Conservation (phyloP, 2,113 vertebrate species). For the Melanostigma gelatinosum region DNA sequence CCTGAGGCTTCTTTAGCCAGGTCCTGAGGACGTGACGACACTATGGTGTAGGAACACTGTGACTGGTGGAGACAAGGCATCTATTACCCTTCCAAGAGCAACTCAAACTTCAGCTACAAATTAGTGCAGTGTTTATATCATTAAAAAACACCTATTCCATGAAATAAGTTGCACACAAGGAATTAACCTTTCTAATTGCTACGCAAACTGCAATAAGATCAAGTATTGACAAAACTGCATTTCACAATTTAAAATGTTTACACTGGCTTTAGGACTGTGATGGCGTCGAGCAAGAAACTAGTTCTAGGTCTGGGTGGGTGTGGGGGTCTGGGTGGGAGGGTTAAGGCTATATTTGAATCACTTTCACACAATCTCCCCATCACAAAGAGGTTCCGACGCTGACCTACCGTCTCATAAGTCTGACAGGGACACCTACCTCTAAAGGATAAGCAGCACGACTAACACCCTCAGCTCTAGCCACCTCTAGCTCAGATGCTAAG, state of each 20-base stretch:
- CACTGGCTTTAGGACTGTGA: conserved; percentile 59
- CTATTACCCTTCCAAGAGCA: conserved; percentile 32
- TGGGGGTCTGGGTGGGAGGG: conserved; percentile 36
- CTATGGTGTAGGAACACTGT: conserved; percentile 17
- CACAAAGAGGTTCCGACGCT: conserved; percentile 26
- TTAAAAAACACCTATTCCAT: conserved; percentile 36
- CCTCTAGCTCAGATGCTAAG: conserved; percentile 43
- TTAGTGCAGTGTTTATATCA: conserved; percentile 80
- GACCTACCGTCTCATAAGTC: conserved; percentile 23
- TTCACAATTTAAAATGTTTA: conserved; percentile 67
- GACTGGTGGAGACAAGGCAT: conserved; percentile 58
- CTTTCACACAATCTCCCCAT: conserved; percentile 35
- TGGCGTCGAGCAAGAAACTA: conserved; percentile 39
- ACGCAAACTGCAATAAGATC: conserved; percentile 78
- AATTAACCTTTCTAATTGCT: conserved; percentile 73
- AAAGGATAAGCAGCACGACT: conserved; percentile 34
- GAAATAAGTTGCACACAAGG: conserved; percentile 74
- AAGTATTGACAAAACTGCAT: conserved; percentile 83
- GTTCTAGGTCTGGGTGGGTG: conserved; percentile 27
- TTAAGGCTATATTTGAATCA: conserved; percentile 71
- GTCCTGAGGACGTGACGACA: conserved; percentile 23
- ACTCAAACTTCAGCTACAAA: conserved; percentile 70
- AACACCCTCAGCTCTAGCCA: conserved; percentile 38
- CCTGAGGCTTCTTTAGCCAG: conserved; percentile 27
- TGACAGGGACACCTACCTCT: conserved; percentile 35